Conservation (phyloP, 1,140 invertebrate species). For the Drosophila ironensis region DNA sequence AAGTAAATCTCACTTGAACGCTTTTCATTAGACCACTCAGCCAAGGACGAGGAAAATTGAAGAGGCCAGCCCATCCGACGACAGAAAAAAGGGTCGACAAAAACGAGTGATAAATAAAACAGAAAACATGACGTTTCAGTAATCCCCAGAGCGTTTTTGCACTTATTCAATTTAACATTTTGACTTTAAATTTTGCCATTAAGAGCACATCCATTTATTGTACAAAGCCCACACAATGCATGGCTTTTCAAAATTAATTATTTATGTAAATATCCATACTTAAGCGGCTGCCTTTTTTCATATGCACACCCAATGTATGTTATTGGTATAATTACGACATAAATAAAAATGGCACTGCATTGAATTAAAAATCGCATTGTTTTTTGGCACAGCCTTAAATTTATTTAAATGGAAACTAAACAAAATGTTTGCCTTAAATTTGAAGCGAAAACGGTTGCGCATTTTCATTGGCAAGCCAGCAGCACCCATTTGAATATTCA, state of each 20-base stretch:
- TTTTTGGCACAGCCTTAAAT: slow-evolving; percentile 2
- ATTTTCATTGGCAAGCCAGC: slow-evolving; percentile 19
- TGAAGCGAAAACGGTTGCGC: neutral
- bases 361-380: slow-evolving; percentile 32
- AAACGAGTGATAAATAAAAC: slow-evolving; percentile 9
- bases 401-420: slow-evolving; percentile 11
- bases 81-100: neutral
- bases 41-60: slow-evolving; percentile 2
- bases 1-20: slow-evolving; percentile 65
- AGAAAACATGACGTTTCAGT: slow-evolving; percentile 5
- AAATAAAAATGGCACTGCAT: slow-evolving; percentile 15
- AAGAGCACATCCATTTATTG: neutral
- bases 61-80: neutral
- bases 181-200: neutral
- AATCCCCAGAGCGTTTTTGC: neutral
- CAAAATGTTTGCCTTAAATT: slow-evolving; percentile 5
- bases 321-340: slow-evolving; percentile 49
- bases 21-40: slow-evolving; percentile 54
- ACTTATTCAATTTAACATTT: neutral
- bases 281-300: slow-evolving; percentile 15
- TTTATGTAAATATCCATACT: slow-evolving; percentile 44
- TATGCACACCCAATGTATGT: slow-evolving; percentile 1
- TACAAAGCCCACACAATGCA: slow-evolving; percentile 9
- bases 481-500: slow-evolving; percentile 61
- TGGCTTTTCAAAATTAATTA: slow-evolving; percentile 35